Evolutionary conservation across 2,888 invertebrate species (phyloP), one percentile per base, ranked within the genome.

Genomic region (Schrankia costaestrigalis): DNA sequence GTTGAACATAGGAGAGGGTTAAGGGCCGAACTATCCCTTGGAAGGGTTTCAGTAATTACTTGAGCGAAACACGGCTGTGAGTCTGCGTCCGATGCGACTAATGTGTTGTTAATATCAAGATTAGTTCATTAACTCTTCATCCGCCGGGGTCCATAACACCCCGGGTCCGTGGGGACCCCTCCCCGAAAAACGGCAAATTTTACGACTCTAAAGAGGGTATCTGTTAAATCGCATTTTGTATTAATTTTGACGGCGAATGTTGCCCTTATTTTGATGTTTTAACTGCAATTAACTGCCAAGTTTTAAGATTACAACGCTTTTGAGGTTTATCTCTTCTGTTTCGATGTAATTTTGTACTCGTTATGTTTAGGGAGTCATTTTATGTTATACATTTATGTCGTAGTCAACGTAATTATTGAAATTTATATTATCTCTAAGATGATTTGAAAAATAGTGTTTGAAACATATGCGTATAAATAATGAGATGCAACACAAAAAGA

Each of bases 81-180:
- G 81, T 74, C 84, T 81, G 73, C 82, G 81, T 74, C 84, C 82
- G 81, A 78, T 83, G 84, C 71, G 74, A 68, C 78, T 84, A 84
- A 85, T 86, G 84, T 85, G 78, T 83, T 82, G 85, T 87, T 86
- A 82, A 87, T 87, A 86, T 86, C 84, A 68, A 80, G 79, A 86
- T 86, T 85, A 86, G 81, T 85, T 84, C 81, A 86, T 86, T 86
- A 86, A 85, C 86, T 83, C 78, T 78, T 82, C 84, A 78, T 81
- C 80, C 75, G 71, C 50, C 59, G 46, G 49, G 51, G 59, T 56
- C 17, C 7, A 7, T 7, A 50, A 43, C 54, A 40, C 47, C 53
- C 48, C 59, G 44, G 49, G 49, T 56, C 54, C 62, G 47, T 47
- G 44, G 45, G 56, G 63, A 59, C 63, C 60, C 56, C 61, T 36